Conservation (phyloP, 2,888 invertebrate genomes). For the Luperina nickerlii region DNA sequence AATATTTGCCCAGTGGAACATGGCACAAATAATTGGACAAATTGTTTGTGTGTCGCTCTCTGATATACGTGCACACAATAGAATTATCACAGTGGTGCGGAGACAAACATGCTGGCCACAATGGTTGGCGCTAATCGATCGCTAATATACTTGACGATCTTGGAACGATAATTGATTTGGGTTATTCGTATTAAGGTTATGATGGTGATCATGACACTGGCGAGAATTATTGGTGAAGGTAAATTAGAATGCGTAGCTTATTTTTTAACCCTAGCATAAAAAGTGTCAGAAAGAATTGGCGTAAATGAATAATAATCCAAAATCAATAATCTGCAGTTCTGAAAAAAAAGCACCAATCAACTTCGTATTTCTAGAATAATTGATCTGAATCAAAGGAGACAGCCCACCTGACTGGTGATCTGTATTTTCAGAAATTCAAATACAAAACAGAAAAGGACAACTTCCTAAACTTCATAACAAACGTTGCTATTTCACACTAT, state of each 20-base stretch:
- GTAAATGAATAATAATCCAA: neutral
- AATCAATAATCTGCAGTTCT: neutral
- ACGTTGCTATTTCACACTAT: neutral
- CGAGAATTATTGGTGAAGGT: neutral
- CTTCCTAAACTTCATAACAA: neutral
- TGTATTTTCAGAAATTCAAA: neutral
- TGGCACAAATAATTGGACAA: conserved; percentile 79
- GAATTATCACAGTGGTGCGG: conserved; percentile 58
- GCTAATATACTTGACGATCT: conserved; percentile 59
- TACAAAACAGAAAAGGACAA: neutral
- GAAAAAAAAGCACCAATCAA: neutral
- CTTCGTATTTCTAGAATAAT: neutral
- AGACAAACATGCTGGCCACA: conserved; percentile 63
- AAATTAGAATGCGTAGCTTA: neutral
- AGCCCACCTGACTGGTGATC: neutral
- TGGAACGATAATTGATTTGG: conserved; percentile 44
- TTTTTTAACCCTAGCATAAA: neutral
- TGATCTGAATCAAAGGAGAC: neutral
- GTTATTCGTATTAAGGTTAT: conserved; percentile 19
- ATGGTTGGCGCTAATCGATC: conserved; percentile 54
- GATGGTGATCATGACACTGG: neutral
- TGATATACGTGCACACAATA: conserved; percentile 66
- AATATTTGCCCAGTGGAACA: conserved; percentile 72
- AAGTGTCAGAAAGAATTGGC: neutral
- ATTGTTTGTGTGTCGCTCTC: conserved; percentile 76